Evolutionary conservation across 2,888 invertebrate species (phyloP).

Genomic region (Eurytoma californica): DNA sequence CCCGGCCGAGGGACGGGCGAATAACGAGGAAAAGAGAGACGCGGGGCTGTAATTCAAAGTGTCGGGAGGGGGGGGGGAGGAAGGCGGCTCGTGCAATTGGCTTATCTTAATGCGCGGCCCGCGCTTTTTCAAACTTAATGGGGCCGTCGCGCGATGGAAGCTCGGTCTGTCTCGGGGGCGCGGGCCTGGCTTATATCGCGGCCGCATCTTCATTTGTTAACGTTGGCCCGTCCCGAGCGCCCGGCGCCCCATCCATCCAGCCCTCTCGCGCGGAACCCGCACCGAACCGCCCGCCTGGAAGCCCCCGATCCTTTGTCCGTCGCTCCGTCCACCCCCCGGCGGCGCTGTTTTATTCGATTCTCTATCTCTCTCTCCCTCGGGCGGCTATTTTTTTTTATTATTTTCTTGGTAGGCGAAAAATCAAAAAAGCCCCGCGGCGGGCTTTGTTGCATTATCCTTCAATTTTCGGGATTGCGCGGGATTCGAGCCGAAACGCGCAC

Average conservation of each 20-base stretch:
- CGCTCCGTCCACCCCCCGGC: background rate
- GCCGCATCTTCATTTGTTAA: constrained; percentile 31
- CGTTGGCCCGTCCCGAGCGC: background rate
- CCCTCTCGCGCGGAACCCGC: background rate
- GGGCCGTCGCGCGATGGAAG: background rate
- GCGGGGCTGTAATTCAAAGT: constrained; percentile 20
- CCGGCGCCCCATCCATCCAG: constrained; percentile 6
- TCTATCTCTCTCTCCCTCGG: too few relatives aligned
- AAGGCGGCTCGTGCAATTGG: constrained; percentile 21
- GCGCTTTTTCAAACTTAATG: constrained; percentile 35
- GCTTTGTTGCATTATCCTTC: constrained; percentile 10
- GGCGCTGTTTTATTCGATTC: background rate
- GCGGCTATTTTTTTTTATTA: background rate
- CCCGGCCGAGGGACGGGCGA: background rate
- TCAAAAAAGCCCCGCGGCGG: background rate
- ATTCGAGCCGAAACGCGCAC: background rate
- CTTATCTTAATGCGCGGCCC: constrained; percentile 20
- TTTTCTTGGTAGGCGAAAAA: background rate
- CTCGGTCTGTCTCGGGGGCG: background rate
- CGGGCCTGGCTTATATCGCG: constrained; percentile 7
- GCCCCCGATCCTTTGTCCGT: background rate
- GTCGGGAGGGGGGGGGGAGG: background rate
- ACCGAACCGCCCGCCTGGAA: background rate
- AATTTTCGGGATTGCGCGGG: constrained; percentile 20
- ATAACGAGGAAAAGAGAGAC: constrained; percentile 3